Percentiles rank a stretch among this genome's conserved stretches.
Conservation (phyloP, 1,140 invertebrate species). For the Orussus abietinus region DNA sequence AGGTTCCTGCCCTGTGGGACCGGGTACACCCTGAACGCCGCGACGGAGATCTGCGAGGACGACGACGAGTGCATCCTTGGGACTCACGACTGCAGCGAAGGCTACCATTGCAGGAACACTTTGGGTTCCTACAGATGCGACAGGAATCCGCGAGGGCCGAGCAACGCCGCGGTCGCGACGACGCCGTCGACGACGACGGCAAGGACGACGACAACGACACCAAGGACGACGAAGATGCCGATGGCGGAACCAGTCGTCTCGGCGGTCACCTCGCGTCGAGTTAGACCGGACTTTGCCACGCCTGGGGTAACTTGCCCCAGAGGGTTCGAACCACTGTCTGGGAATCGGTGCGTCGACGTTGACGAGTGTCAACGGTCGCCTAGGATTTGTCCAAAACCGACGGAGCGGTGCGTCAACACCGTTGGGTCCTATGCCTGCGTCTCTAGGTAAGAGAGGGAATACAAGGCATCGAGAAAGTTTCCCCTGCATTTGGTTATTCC, state of each 20-base stretch:
- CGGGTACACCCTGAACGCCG: conserved; percentile 90
- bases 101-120: conserved; percentile 83
- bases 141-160: conserved; percentile 41
- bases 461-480: no score
- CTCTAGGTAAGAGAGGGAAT: no score
- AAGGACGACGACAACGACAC: conserved; percentile 3
- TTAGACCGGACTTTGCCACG: not conserved
- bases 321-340: conserved; percentile 34
- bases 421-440: conserved; percentile 56
- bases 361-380: conserved; percentile 53
- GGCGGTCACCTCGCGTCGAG: no score
- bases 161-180: conserved; percentile 7
- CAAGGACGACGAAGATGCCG: conserved; percentile 6
- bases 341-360: conserved; percentile 49
- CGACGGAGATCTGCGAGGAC: conserved; percentile 85
- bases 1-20: conserved; percentile 87
- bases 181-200: not conserved
- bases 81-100: conserved; percentile 76
- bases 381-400: conserved; percentile 29
- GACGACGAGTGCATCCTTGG: conserved; percentile 86
- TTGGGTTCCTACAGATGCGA: conserved; percentile 76
- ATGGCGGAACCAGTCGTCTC: no score
- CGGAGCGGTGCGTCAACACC: conserved; percentile 55
- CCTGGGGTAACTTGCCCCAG: conserved; percentile 26
- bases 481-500: no score